A percentile compares a stretch with the other conserved stretches of the same genome.
Evolutionary conservation across 2,797 vertebrate species (phyloP).

Genomic region (Enteromius trimaculatus): DNA sequence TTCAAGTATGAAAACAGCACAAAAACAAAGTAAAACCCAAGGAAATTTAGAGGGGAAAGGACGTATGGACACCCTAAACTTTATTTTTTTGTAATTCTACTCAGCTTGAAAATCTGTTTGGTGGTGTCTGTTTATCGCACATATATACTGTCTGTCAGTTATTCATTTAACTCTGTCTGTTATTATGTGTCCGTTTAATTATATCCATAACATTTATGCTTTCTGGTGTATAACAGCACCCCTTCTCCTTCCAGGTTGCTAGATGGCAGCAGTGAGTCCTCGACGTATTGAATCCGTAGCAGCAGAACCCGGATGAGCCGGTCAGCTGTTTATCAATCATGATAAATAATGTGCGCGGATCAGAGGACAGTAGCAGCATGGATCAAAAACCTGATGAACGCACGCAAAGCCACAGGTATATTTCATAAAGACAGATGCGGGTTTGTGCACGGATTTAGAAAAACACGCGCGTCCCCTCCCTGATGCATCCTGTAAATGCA

Average conservation of each 20-base stretch:
- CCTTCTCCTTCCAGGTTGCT: neutral
- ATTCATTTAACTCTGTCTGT: neutral
- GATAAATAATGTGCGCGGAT: slow-evolving; percentile 29
- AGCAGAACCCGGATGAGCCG: slow-evolving; percentile 34
- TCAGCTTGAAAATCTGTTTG: neutral
- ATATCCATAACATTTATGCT: neutral
- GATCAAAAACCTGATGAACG: slow-evolving; percentile 63
- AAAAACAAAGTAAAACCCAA: neutral
- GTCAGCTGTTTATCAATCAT: slow-evolving; percentile 36
- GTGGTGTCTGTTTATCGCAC: neutral
- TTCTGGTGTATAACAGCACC: neutral
- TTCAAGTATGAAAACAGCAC: neutral
- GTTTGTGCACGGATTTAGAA: neutral
- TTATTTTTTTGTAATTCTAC: neutral
- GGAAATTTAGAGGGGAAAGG: neutral
- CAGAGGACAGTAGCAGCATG: slow-evolving; percentile 23
- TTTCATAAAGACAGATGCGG: neutral
- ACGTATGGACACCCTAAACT: neutral
- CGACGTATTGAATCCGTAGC: neutral
- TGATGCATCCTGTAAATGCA: neutral
- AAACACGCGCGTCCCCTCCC: neutral
- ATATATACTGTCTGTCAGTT: neutral
- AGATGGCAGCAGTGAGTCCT: slow-evolving; percentile 33
- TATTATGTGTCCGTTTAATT: neutral
- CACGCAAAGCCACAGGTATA: slow-evolving; percentile 26